These are phyloP conservation scores for Marmota flaviventris DNA, from an alignment of 2,113 vertebrate species.

Conservation along the genomic window DNA sequence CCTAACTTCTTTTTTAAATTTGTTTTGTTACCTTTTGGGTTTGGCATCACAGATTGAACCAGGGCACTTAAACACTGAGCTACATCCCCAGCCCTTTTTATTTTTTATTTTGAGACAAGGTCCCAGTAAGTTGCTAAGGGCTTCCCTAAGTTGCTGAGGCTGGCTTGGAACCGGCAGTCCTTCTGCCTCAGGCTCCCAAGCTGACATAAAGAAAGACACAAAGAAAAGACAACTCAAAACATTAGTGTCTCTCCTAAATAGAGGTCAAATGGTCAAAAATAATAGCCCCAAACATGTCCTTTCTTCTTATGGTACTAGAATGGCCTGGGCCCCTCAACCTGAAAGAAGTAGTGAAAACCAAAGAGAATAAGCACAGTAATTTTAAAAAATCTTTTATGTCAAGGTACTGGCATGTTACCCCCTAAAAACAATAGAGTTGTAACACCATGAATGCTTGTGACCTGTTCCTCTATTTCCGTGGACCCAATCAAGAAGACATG, in stretches of 20 bases:
- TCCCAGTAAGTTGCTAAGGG: too few species aligned
- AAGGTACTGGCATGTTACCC: not conserved
- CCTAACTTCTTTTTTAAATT: not conserved
- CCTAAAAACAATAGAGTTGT: not conserved
- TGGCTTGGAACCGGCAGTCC: too few species aligned
- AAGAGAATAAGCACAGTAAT: not conserved
- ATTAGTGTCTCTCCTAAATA: not conserved
- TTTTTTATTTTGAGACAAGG: too few species aligned
- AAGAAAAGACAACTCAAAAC: conserved; percentile 24
- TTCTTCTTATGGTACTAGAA: not conserved
- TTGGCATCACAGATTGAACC: too few species aligned
- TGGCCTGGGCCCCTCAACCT: not conserved
- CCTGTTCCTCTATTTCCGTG: not conserved
- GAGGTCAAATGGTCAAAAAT: not conserved
- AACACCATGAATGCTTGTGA: not conserved
- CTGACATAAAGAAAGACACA: too few species aligned
- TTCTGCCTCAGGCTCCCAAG: too few species aligned
- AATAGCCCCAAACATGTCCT: not conserved
- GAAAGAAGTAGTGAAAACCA: conserved; percentile 5
- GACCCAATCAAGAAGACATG: not conserved
- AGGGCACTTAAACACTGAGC: too few species aligned
- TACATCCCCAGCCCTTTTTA: too few species aligned
- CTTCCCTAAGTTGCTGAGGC: too few species aligned
- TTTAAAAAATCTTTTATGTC: not conserved
- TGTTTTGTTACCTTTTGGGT: too few species aligned